Percentiles rank a stretch among this genome's conserved stretches.
These are phyloP conservation scores for Drosophila bunnanda DNA, from an alignment of 2,888 invertebrate genomes.

Conservation along the genomic window DNA sequence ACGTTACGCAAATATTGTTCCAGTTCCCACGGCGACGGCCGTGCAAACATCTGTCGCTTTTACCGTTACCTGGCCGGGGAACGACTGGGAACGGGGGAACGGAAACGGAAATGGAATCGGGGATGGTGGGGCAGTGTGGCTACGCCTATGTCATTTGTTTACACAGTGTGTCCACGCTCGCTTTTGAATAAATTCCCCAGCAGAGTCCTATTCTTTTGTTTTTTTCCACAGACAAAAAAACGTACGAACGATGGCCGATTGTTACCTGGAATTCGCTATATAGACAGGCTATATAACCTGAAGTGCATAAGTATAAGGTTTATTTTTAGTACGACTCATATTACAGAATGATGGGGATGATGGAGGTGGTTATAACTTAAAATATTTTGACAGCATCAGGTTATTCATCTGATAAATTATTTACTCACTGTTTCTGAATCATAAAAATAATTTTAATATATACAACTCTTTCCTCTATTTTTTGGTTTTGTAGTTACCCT, in stretches of 20 bases:
- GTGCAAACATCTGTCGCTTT: conserved; percentile 70
- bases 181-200: conserved; percentile 3
- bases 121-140: neutral
- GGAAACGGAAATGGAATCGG: conserved; percentile 20
- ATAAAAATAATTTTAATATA: neutral
- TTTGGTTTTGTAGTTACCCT: neutral
- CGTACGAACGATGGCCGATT: neutral
- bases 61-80: conserved; percentile 43
- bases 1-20: conserved; percentile 82
- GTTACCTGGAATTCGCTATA: conserved; percentile 1
- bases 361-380: neutral
- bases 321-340: neutral
- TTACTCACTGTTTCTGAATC: neutral
- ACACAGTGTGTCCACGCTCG: conserved; percentile 31
- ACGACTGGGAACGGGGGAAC: conserved; percentile 28
- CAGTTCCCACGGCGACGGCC: conserved; percentile 73
- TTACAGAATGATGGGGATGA: too few relatives aligned
- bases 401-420: too few relatives aligned
- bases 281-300: neutral
- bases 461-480: too few relatives aligned
- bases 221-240: neutral
- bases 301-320: neutral
- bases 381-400: neutral
- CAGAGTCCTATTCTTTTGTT: neutral
- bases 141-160: conserved; percentile 39